These are phyloP conservation scores for Zeugodacus cucurbitae DNA, from an alignment of 1,140 invertebrate genomes.

Conservation along the genomic window DNA sequence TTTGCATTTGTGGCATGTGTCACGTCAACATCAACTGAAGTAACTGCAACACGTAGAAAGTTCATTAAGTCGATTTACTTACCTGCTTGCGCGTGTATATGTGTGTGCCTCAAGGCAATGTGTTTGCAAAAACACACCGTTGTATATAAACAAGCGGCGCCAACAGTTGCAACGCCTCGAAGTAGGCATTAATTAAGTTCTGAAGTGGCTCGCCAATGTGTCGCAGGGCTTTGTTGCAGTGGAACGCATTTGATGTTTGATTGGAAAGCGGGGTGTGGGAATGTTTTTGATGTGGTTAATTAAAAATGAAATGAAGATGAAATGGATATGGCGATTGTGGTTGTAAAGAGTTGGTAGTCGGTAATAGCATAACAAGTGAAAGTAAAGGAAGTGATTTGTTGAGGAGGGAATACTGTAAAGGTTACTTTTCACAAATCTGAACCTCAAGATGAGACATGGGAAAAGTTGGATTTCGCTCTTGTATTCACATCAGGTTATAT, in stretches of 20 bases:
- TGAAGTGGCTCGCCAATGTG: background rate
- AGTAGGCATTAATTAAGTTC: slow-evolving; percentile 36
- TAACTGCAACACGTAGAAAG: background rate
- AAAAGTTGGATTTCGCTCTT: too few species aligned
- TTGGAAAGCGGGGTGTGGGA: background rate
- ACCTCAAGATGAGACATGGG: too few species aligned
- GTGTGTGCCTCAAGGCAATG: background rate
- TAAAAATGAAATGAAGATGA: slow-evolving; percentile 15
- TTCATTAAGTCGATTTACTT: slow-evolving; percentile 16
- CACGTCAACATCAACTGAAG: background rate
- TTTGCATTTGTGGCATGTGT: background rate
- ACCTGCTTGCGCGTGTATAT: background rate
- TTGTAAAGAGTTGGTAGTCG: background rate
- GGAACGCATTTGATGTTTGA: background rate
- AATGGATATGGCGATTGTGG: background rate
- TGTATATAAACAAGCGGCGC: background rate
- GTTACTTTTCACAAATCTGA: too few species aligned
- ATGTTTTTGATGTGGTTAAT: slow-evolving; percentile 35
- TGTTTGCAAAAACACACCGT: background rate
- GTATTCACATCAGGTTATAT: too few species aligned
- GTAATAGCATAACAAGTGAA: too few species aligned
- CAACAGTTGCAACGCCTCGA: background rate
- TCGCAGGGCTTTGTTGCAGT: background rate
- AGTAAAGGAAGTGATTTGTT: too few species aligned
- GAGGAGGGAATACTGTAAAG: too few species aligned